A percentile compares a stretch with the other conserved stretches of the same genome.
Conservation (phyloP, 1,140 invertebrate species). For the Drosophila navojoa region DNA sequence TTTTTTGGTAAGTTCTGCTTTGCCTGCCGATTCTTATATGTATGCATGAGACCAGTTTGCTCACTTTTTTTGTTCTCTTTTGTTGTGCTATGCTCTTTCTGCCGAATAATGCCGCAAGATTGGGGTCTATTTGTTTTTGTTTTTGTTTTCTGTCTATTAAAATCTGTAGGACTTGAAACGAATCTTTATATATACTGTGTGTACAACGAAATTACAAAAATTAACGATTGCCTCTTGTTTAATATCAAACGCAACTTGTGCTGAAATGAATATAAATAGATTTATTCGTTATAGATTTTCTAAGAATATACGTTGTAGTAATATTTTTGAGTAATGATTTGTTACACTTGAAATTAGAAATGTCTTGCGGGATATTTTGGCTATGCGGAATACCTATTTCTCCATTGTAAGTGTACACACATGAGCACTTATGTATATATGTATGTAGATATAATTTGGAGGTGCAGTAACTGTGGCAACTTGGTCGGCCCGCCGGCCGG, state of each 20-base stretch:
- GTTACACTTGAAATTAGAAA: background rate
- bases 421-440: no score
- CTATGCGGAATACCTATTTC: background rate
- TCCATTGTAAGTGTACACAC: background rate
- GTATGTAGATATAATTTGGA: background rate
- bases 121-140: background rate
- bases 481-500: conserved; percentile 3
- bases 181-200: background rate
- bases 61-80: conserved; percentile 14
- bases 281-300: no score
- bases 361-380: background rate
- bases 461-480: conserved; percentile 8
- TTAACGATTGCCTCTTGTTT: no score
- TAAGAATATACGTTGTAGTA: no score
- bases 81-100: conserved; percentile 42
- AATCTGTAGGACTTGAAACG: background rate
- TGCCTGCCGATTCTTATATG: background rate
- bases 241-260: no score
- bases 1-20: conserved; percentile 29
- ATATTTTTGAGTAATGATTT: no score
- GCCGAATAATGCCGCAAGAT: background rate
- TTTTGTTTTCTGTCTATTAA: background rate
- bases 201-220: no score
- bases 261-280: no score
- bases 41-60: conserved; percentile 20